Conservation (phyloP, 2,888 invertebrate genomes). For the Noctua janthe region DNA sequence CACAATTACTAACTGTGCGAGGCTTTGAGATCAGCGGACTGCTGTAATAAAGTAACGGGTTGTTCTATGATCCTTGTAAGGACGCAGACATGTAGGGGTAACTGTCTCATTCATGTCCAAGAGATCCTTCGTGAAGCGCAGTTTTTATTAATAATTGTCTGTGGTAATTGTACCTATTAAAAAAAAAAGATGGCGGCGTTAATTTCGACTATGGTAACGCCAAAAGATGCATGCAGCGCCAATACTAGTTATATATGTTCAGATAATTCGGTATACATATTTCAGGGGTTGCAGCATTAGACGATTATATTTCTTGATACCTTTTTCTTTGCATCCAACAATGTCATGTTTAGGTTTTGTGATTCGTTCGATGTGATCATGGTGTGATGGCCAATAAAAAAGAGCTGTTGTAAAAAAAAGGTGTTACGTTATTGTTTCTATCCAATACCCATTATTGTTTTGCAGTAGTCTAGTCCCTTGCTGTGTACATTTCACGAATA, state of each 20-base stretch:
- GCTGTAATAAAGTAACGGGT: constrained; percentile 26
- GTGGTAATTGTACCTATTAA: neutral
- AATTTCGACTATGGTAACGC: neutral
- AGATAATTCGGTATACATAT: neutral
- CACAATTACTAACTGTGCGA: constrained; percentile 50
- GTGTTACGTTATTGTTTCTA: neutral
- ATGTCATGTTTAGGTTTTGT: neutral
- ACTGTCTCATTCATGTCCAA: neutral
- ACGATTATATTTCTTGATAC: too few relatives aligned
- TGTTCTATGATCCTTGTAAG: neutral
- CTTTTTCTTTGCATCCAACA: neutral
- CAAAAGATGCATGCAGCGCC: neutral
- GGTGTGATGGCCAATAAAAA: neutral
- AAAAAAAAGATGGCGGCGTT: neutral
- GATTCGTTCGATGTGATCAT: neutral
- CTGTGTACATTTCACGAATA: neutral
- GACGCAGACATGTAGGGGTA: neutral
- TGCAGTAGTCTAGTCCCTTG: neutral
- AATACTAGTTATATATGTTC: neutral
- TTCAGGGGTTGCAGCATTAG: too few relatives aligned
- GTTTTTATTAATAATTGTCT: neutral
- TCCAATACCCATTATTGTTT: neutral
- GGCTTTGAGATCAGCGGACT: constrained; percentile 34
- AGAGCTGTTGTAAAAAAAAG: too few relatives aligned
- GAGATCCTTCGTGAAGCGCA: neutral